A percentile compares a stretch with the other conserved stretches of the same genome.
phyloP scores from a whole-genome alignment of 2,888 invertebrate species.

The Apoda limacodes region DNA sequence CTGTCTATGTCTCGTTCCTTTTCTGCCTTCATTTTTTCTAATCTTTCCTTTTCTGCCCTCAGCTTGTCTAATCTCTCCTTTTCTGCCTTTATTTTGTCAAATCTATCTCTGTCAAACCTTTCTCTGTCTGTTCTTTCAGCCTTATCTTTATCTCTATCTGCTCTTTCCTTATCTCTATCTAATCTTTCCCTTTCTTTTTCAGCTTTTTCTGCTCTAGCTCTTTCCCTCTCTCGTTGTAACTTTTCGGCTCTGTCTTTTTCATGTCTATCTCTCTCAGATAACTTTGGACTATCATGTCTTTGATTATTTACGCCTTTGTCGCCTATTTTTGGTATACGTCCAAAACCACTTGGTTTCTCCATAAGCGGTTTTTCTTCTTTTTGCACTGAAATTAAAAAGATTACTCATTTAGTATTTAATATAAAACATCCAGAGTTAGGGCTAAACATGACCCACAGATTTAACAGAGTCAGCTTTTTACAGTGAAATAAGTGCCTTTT shows the following conservation, averaged over 20 bases:
- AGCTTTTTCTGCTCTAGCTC: conserved; percentile 29
- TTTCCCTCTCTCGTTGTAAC: conserved; percentile 21
- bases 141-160: conserved; percentile 17
- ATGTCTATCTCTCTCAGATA: conserved; percentile 27
- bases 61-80: conserved; percentile 29
- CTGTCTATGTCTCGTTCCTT: no score
- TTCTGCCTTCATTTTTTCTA: conserved; percentile 34
- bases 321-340: conserved; percentile 66
- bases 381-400: no score
- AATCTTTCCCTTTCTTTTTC: conserved; percentile 36
- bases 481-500: no score
- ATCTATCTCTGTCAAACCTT: conserved; percentile 20
- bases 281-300: conserved; percentile 34
- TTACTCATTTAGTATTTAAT: no score
- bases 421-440: no score
- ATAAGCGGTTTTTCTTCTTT: conserved; percentile 40
- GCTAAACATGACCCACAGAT: no score
- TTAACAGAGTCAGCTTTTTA: no score
- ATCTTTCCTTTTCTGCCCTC: conserved; percentile 22
- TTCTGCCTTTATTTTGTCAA: conserved; percentile 20
- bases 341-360: conserved; percentile 39
- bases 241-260: conserved; percentile 32
- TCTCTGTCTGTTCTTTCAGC: conserved; percentile 19
- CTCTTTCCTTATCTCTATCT: conserved; percentile 25
- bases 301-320: conserved; percentile 32